Percentiles rank a stretch among this genome's conserved stretches.
Evolutionary conservation across 2,113 vertebrate species (phyloP).

Genomic region (Hypomesus transpacificus): DNA sequence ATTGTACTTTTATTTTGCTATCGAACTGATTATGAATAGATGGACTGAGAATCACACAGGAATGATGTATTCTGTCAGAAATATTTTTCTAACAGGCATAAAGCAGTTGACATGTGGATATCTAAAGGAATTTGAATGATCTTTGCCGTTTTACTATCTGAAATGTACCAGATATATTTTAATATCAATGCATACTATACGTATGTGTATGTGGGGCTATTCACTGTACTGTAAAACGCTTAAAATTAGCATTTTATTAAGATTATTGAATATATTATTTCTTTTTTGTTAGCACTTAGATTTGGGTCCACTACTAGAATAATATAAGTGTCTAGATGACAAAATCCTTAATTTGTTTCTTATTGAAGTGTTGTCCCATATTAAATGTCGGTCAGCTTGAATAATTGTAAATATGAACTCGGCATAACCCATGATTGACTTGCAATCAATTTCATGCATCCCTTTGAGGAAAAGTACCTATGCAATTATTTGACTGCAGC

Average conservation of each 20-base stretch:
- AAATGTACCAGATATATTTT: background rate
- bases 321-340: background rate
- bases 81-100: background rate
- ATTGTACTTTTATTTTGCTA: background rate
- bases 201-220: no score
- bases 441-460: conserved; percentile 29
- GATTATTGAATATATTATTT: background rate
- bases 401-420: conserved; percentile 28
- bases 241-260: no score
- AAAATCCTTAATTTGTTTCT: background rate
- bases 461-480: conserved; percentile 55
- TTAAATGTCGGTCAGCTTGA: background rate
- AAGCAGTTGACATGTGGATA: background rate
- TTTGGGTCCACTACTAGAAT: conserved; percentile 1
- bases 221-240: no score
- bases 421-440: conserved; percentile 16
- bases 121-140: background rate
- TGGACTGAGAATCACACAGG: background rate
- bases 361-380: background rate
- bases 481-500: conserved; percentile 56
- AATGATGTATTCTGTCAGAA: background rate
- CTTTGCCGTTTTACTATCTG: background rate
- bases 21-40: background rate
- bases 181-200: no score
- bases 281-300: background rate